phyloP scores from a whole-genome alignment of 2,888 invertebrate species.

The Pachydiplax longipennis region DNA sequence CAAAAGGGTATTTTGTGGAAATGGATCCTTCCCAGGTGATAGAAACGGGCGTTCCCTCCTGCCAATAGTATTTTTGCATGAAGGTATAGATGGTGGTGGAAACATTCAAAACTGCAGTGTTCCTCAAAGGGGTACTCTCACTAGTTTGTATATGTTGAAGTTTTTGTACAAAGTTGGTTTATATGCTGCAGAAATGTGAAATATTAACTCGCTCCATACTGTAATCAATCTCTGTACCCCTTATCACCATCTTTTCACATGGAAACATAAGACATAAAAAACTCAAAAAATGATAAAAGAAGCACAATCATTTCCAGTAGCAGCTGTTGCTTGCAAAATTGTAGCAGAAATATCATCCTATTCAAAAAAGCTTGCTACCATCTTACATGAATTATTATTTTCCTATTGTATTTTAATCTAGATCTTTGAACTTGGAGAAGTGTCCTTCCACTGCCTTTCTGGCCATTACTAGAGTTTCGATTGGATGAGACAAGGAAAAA shows the following conservation, averaged over 20 bases:
- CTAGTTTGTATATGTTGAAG: conserved; percentile 47
- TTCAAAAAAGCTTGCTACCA: conserved; percentile 40
- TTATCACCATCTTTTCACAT: conserved; percentile 43
- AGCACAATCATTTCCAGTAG: conserved; percentile 38
- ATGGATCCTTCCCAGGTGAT: conserved; percentile 43
- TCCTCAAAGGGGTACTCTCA: conserved; percentile 45
- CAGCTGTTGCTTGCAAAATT: conserved; percentile 42
- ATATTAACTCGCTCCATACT: conserved; percentile 29
- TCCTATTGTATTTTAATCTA: conserved; percentile 34
- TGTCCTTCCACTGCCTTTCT: conserved; percentile 45
- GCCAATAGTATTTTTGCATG: conserved; percentile 42
- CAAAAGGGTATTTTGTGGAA: conserved; percentile 40
- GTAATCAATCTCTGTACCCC: conserved; percentile 44
- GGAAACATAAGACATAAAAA: conserved; percentile 33
- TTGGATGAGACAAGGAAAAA: conserved; percentile 9
- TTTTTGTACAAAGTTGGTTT: conserved; percentile 47
- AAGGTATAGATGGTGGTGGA: conserved; percentile 28
- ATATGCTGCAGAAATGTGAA: conserved; percentile 43
- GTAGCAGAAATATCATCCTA: conserved; percentile 33
- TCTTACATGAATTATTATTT: conserved; percentile 30
- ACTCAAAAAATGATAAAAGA: conserved; percentile 36
- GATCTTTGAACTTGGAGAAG: conserved; percentile 45
- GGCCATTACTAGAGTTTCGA: conserved; percentile 39
- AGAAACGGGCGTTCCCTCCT: conserved; percentile 39
- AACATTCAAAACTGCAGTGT: conserved; percentile 44